A percentile compares a stretch with the other conserved stretches of the same genome.
Conservation (phyloP, 2,797 vertebrate species). For the Brotula barbata region DNA sequence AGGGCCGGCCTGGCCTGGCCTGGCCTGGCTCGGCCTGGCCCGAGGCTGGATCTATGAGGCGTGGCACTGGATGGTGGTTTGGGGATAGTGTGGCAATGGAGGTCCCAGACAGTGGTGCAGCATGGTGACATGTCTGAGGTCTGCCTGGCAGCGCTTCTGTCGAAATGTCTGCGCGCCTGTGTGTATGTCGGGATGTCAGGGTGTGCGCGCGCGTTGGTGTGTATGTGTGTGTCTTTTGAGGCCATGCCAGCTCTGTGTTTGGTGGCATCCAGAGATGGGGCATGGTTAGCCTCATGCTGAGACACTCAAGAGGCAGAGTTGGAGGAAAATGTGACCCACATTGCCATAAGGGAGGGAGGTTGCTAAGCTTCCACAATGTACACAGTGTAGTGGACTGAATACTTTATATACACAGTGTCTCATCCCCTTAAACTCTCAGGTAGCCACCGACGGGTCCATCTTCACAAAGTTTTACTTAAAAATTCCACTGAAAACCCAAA, state of each 20-base stretch:
- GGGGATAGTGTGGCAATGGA: constrained; percentile 63
- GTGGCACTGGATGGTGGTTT: constrained; percentile 68
- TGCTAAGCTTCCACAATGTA: constrained; percentile 58
- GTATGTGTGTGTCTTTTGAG: constrained; percentile 56
- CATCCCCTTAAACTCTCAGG: no score
- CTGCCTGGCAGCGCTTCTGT: constrained; percentile 76
- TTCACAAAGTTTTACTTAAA: no score
- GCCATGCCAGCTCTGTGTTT: constrained; percentile 62
- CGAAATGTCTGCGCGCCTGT: constrained; percentile 51
- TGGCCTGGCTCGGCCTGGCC: constrained; percentile 55
- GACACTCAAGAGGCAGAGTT: constrained; percentile 65
- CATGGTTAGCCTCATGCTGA: constrained; percentile 58
- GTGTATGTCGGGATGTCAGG: constrained; percentile 4
- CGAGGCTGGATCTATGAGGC: constrained; percentile 62
- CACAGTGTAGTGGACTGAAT: constrained; percentile 14
- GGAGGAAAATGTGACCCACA: constrained; percentile 80
- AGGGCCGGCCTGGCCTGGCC: constrained; percentile 54
- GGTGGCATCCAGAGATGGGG: constrained; percentile 69
- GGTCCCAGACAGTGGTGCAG: constrained; percentile 68
- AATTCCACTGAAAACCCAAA: no score
- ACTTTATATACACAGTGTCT: constrained; percentile 12
- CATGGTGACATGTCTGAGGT: constrained; percentile 73
- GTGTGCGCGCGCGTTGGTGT: neutral
- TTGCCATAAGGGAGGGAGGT: constrained; percentile 64
- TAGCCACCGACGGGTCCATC: no score